A percentile compares a stretch with the other conserved stretches of the same genome.
Evolutionary conservation across 1,140 invertebrate species (phyloP).

Genomic region (Lepidurus arcticus): DNA sequence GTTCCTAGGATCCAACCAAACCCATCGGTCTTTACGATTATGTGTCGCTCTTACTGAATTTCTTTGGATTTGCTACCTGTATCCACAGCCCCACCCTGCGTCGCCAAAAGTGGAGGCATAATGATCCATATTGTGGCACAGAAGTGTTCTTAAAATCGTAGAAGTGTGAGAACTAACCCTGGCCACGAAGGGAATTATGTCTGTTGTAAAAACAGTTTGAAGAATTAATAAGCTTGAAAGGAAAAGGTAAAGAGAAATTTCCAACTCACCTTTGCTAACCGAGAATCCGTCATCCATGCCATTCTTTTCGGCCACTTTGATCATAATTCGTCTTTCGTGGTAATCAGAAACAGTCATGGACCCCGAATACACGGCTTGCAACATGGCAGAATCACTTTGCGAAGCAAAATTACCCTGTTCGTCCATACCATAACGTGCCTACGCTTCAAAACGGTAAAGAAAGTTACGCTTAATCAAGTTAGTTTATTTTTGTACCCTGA

Average conservation of each 20-base stretch:
- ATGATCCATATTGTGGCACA: constrained; percentile 75
- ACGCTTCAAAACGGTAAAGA: constrained; percentile 32
- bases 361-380: constrained; percentile 73
- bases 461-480: background rate
- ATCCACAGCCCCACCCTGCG: constrained; percentile 84
- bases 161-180: constrained; percentile 48
- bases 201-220: constrained; percentile 46
- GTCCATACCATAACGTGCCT: constrained; percentile 83
- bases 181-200: constrained; percentile 63
- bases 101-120: constrained; percentile 81
- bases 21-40: background rate
- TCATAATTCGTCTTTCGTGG: constrained; percentile 70
- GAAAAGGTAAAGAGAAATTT: background rate
- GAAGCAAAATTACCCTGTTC: constrained; percentile 73
- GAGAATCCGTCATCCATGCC: constrained; percentile 78
- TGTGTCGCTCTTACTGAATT: background rate
- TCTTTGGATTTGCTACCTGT: constrained; percentile 44
- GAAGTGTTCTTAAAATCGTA: constrained; percentile 60
- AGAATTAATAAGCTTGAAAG: constrained; percentile 25
- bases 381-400: constrained; percentile 74
- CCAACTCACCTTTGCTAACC: constrained; percentile 56
- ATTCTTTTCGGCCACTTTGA: constrained; percentile 64
- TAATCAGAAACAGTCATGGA: constrained; percentile 78
- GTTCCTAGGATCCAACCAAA: constrained; percentile 53
- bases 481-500: constrained; percentile 52